Conservation (phyloP, 2,888 invertebrate genomes). For the Leptinotarsa juncta region DNA sequence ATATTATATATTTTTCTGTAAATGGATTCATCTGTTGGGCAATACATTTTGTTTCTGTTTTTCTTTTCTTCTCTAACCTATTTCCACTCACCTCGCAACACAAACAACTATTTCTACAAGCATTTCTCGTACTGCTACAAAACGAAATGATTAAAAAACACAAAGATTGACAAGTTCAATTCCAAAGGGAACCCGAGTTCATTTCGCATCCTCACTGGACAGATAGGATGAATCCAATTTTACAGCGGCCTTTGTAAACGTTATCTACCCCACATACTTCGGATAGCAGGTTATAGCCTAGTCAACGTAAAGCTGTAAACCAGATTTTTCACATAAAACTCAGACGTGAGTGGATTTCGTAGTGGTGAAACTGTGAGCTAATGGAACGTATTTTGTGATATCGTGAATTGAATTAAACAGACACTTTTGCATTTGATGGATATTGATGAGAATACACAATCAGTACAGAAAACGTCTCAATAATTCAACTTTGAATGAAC, state of each 20-base stretch:
- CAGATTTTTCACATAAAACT: not conserved
- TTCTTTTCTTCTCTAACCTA: too few species aligned
- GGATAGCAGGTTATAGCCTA: not conserved
- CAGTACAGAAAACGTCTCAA: too few species aligned
- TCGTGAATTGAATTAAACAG: too few species aligned
- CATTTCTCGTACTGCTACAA: not conserved
- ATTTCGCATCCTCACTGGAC: not conserved
- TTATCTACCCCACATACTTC: not conserved
- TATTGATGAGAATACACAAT: too few species aligned
- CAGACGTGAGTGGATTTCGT: not conserved
- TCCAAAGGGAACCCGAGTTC: not conserved
- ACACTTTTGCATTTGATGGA: too few species aligned
- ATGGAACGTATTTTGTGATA: too few species aligned
- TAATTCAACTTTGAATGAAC: too few species aligned
- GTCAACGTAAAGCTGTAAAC: not conserved
- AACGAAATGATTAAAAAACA: not conserved
- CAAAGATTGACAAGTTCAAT: not conserved
- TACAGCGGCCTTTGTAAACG: not conserved
- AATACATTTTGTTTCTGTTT: too few species aligned
- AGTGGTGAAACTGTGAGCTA: not conserved
- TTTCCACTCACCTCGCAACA: too few species aligned
- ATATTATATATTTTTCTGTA: too few species aligned
- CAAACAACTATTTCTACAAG: too few species aligned
- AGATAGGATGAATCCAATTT: slow-evolving; percentile 5
- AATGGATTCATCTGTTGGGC: too few species aligned